These are phyloP conservation scores for Incurvaria masculella DNA, from an alignment of 2,888 invertebrate genomes.

Conservation along the genomic window DNA sequence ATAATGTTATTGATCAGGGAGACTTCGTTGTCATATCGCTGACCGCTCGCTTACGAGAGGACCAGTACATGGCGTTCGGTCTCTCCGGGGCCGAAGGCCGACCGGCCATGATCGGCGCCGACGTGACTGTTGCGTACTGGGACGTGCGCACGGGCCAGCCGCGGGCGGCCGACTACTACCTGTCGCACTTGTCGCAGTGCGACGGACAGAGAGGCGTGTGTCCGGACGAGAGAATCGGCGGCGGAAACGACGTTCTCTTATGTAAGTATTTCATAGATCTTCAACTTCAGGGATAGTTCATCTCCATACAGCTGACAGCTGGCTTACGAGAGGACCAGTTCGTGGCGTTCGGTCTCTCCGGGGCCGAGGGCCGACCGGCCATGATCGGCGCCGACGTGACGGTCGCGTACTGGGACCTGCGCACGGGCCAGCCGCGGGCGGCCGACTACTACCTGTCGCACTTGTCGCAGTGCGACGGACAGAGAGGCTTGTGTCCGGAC, in stretches of 20 bases:
- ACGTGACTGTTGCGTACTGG: conserved; percentile 78
- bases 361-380: conserved; percentile 66
- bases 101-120: conserved; percentile 77
- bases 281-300: conserved; percentile 56
- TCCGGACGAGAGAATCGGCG: conserved; percentile 78
- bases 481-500: conserved; percentile 84
- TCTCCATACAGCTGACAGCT: conserved; percentile 76
- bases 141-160: conserved; percentile 51
- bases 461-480: conserved; percentile 77
- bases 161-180: conserved; percentile 79
- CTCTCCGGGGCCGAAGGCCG: conserved; percentile 73
- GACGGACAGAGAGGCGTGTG: conserved; percentile 83
- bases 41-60: conserved; percentile 73
- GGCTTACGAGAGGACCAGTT: conserved; percentile 80
- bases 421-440: conserved; percentile 60
- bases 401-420: conserved; percentile 65
- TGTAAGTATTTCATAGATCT: conserved; percentile 39
- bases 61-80: conserved; percentile 88
- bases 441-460: conserved; percentile 85
- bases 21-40: conserved; percentile 71
- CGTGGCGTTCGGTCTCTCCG: conserved; percentile 85
- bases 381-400: conserved; percentile 85
- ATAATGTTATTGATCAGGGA: no score
- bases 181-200: conserved; percentile 78
- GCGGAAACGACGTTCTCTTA: conserved; percentile 71